Base-by-base conservation (phyloP, 2,888 invertebrate genomes). In the Seira ritae region DNA sequence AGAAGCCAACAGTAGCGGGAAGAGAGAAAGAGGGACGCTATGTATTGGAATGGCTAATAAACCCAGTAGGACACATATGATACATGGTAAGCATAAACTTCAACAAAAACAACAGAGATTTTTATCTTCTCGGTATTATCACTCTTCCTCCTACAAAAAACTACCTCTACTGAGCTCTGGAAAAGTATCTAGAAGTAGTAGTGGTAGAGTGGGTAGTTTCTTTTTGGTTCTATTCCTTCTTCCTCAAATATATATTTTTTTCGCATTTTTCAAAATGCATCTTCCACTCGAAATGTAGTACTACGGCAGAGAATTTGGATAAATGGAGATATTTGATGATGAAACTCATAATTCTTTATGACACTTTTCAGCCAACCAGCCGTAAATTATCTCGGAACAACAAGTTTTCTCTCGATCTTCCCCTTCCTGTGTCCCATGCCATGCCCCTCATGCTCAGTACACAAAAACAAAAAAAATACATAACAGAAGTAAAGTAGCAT, bases 331-430 rank as follows among this genome's bases (percentile, higher is more conserved):
- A 83, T 83, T 77, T 73, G 78, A 83, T 78, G 83, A 83, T 78
- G 83, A 83, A 78, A 78, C 83, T 78, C 83, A 83, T 83, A 83
- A 83, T 83, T 83, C 83, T 83, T 83, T 73, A 20, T 83, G 83
- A 73, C 83, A 83, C 83, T 78, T 83, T 65, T 68, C 78, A 77
- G 73, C 73, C 83, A 83, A 67, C 74, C 83, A 83, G 72, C 74
- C 77, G 83, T 83, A 83, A 83, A 83, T 83, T 83, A 83, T 78
- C 69, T 46, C 62, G 82, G 67, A 71, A 82, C 82, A 82, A 82
- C 76, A 82, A 76, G 82, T 77, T 76, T 67, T 67, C 66, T 65
- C 42, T 23, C 23, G 20, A 62, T 62, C 62, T 62, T 20, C n/a
- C 3, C 50, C 3, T 50, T 8, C 50, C 8, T 8, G 8, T 50